Percentiles rank a stretch among this genome's conserved stretches.
These are phyloP conservation scores for Netelia inedita DNA, from an alignment of 2,888 invertebrate species.

Conservation along the genomic window DNA sequence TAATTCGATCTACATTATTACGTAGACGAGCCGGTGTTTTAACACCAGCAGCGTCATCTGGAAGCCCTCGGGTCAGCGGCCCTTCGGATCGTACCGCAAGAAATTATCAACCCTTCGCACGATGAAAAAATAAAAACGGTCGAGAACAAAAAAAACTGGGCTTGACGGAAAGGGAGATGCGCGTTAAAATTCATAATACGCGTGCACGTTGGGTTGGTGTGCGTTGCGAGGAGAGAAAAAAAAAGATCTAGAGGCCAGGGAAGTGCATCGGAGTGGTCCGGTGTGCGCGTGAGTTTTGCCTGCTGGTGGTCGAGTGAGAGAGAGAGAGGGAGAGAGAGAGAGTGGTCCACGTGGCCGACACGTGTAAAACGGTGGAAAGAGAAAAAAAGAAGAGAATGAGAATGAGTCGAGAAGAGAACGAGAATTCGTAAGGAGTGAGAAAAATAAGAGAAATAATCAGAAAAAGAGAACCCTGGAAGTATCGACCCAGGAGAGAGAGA, in stretches of 20 bases:
- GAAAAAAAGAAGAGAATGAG: slow-evolving; percentile 36
- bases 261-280: slow-evolving; percentile 29
- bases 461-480: slow-evolving; percentile 41
- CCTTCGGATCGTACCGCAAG: slow-evolving; percentile 34
- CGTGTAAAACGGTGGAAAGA: slow-evolving; percentile 68
- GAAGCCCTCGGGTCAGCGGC: slow-evolving; percentile 48
- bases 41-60: slow-evolving; percentile 23
- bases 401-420: slow-evolving; percentile 28
- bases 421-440: slow-evolving; percentile 21
- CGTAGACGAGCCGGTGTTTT: slow-evolving; percentile 6
- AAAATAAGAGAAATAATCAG: slow-evolving; percentile 44
- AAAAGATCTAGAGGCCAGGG: slow-evolving; percentile 27
- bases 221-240: not conserved
- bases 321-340: slow-evolving; percentile 39
- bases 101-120: slow-evolving; percentile 51
- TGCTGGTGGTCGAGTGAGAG: slow-evolving; percentile 52
- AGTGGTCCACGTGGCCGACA: slow-evolving; percentile 76
- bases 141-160: slow-evolving; percentile 23
- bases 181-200: slow-evolving; percentile 52
- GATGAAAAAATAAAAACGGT: slow-evolving; percentile 2
- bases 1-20: not conserved
- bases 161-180: not conserved
- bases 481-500: too few species aligned
- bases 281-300: slow-evolving; percentile 41
- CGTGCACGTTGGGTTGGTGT: slow-evolving; percentile 4